A percentile compares a stretch with the other conserved stretches of the same genome.
Conservation (phyloP, 2,797 vertebrate species). For the Acrossocheilus wenchowensis region DNA sequence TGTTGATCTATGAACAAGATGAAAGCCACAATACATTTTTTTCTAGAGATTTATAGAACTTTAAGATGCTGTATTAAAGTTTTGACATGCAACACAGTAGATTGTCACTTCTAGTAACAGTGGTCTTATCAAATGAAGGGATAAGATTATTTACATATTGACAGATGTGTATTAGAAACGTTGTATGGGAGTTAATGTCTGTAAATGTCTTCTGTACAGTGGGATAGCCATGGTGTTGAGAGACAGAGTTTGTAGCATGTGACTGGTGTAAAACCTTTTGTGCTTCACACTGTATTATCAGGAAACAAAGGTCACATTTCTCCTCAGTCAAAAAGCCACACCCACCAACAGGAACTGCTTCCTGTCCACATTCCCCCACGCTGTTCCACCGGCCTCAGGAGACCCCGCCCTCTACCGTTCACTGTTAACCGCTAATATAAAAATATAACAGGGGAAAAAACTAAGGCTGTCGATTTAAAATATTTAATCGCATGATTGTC, state of each 20-base stretch:
- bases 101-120: neutral
- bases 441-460: neutral
- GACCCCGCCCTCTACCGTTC: neutral
- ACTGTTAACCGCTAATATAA: neutral
- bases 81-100: neutral
- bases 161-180: neutral
- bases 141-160: neutral
- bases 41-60: neutral
- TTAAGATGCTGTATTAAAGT: neutral
- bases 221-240: neutral
- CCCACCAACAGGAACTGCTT: constrained; percentile 70
- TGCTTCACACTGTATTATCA: constrained; percentile 18
- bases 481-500: no score
- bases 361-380: constrained; percentile 41
- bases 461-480: no score
- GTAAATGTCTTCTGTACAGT: neutral
- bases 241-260: constrained; percentile 21
- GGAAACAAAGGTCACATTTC: constrained; percentile 59
- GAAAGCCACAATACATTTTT: neutral
- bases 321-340: constrained; percentile 56
- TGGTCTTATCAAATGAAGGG: neutral
- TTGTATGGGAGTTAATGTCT: neutral
- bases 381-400: neutral
- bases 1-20: neutral
- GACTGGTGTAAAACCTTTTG: constrained; percentile 34